Evolutionary conservation across 2,888 invertebrate genomes (phyloP), one percentile per base, ranked within the genome.

Genomic region (Plebejus anna): DNA sequence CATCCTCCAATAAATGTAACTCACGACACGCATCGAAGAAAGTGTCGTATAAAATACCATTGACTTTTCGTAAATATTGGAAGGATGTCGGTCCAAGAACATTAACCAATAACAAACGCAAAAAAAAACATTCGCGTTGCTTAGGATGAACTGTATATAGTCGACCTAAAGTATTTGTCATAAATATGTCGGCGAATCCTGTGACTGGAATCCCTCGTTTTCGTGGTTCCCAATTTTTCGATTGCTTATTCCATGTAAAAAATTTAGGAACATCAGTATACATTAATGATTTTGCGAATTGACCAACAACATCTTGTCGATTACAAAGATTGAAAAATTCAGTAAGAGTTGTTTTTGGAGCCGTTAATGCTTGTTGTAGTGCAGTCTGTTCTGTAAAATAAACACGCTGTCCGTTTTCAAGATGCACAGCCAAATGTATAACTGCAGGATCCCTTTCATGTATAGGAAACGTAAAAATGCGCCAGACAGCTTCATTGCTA

Each of bases 401-500:
- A 13, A 55, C 55, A 55, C 55, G 55, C 13, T 55, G 55, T 13
- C 55, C 55, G 55, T 55, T 55, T 55, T 55, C 55, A 55, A 55
- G 55, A 55, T 55, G 55, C 13, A 55, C 13, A 13, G 55, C 55
- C 13, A 55, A 13, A 55, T 55, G 55, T 13, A 13, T 11, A 13
- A 55, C 55, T 13, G 55, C 11, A 55, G 55, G 55, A 38, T 55
- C 55, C 13, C 55, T 55, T 55, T 55, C 55, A n/a, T 75, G n/a
- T 71, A 51, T 61, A 71, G 61, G 11, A 22, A 22, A 75, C 47
- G 9, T 66, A 75, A 5, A 77, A 72, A 51, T 9, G 81, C 51
- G 4, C 6, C 9, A 77, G 75, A 78, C 75, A 78, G 78, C 77
- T 75, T 78, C 78, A 38, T 78, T 78, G 70, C 77, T 78, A 59